A percentile compares a stretch with the other conserved stretches of the same genome.
Evolutionary conservation across 2,797 vertebrate genomes (phyloP).

Genomic region (Bovichtus diacanthus): DNA sequence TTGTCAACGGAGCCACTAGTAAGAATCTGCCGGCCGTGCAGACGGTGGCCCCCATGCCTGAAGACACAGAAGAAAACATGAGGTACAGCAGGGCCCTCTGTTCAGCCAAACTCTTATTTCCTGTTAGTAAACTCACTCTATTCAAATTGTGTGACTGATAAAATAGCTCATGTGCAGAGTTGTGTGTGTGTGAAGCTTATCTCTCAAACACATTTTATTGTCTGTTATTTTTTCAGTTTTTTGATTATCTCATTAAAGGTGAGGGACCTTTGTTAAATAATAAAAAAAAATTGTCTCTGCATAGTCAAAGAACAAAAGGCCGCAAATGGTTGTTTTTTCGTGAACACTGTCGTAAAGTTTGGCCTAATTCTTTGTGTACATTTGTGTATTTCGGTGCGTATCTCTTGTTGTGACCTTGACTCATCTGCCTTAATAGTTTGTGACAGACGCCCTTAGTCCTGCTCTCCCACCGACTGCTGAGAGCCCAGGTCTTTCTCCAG

Average conservation of each 20-base stretch:
- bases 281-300: not conserved
- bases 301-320: not conserved
- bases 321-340: not conserved
- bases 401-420: conserved; percentile 77
- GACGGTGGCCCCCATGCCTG: conserved; percentile 96
- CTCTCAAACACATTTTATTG: not conserved
- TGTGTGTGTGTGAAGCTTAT: not conserved
- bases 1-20: conserved; percentile 97
- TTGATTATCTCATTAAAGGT: too few species aligned
- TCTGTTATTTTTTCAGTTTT: not conserved
- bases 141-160: not conserved
- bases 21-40: conserved; percentile 98
- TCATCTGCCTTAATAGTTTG: conserved; percentile 77
- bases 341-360: not conserved
- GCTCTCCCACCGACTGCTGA: conserved; percentile 59
- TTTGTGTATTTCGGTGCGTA: conserved; percentile 45
- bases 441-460: conserved; percentile 76
- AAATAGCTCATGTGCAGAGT: not conserved
- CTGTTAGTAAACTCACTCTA: conserved; percentile 1
- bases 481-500: conserved; percentile 51
- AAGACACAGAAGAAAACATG: conserved; percentile 96
- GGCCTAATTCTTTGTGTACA: conserved; percentile 23
- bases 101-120: not conserved
- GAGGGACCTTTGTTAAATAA: too few species aligned
- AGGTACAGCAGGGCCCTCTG: conserved; percentile 82